Conservation (phyloP, 2,888 invertebrate species). For the Caenorhabditis becei region DNA sequence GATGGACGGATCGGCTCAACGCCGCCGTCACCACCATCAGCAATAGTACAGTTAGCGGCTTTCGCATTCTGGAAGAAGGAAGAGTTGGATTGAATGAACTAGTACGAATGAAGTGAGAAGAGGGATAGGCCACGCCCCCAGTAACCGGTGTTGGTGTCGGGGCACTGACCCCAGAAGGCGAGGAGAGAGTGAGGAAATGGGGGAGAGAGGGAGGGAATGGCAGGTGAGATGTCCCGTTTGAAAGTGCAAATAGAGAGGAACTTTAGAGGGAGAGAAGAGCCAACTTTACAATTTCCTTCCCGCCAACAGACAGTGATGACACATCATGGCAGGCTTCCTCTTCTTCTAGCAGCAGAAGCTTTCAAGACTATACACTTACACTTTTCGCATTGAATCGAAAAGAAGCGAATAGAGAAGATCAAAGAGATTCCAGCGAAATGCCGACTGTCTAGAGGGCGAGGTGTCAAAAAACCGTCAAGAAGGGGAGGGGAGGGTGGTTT, state of each 20-base stretch:
- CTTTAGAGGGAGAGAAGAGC: too few relatives aligned
- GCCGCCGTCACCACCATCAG: conserved; percentile 27
- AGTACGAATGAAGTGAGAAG: background rate
- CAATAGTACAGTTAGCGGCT: conserved; percentile 46
- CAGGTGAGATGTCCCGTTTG: too few relatives aligned
- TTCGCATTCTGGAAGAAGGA: conserved; percentile 46
- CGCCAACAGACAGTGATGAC: too few relatives aligned
- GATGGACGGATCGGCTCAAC: conserved; percentile 25
- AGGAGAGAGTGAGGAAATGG: background rate
- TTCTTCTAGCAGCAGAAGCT: too few relatives aligned
- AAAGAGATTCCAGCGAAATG: too few relatives aligned
- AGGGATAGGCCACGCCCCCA: background rate
- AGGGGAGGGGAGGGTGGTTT: too few relatives aligned
- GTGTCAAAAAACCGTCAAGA: background rate
- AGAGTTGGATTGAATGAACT: background rate
- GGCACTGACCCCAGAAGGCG: background rate
- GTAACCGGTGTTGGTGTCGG: background rate
- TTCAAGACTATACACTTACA: too few relatives aligned
- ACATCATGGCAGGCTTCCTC: too few relatives aligned
- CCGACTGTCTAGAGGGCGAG: background rate
- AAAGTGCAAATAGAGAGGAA: background rate
- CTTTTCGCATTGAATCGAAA: too few relatives aligned
- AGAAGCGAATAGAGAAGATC: too few relatives aligned
- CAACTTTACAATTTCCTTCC: too few relatives aligned
- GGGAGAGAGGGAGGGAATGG: background rate